Conservation (phyloP, 2,888 invertebrate genomes). For the Aphidoletes aphidimyza region DNA sequence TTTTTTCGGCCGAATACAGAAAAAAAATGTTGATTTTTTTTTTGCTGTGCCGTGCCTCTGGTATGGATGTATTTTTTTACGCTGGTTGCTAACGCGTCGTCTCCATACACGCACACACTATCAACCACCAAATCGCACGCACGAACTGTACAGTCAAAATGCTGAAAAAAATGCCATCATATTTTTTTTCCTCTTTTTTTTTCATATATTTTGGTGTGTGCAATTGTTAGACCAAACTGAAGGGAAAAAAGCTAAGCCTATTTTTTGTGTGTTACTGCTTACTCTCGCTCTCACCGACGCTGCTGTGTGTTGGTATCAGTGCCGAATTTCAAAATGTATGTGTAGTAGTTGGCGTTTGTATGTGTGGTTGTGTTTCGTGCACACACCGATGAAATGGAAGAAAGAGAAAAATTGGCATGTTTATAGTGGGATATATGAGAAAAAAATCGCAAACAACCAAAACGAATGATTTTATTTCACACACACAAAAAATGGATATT, state of each 20-base stretch:
- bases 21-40: slow-evolving; percentile 8
- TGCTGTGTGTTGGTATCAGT: not conserved
- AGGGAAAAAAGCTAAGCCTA: slow-evolving; percentile 6
- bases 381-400: not conserved
- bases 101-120: slow-evolving; percentile 39
- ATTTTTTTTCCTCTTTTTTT: not conserved
- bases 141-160: slow-evolving; percentile 4
- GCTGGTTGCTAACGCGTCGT: slow-evolving; percentile 51
- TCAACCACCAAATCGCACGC: slow-evolving; percentile 26
- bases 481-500: no score
- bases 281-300: not conserved
- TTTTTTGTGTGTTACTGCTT: no score
- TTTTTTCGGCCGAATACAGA: slow-evolving; percentile 29
- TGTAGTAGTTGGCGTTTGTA: not conserved
- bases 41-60: not conserved
- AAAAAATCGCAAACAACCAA: slow-evolving; percentile 16
- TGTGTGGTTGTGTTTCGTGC: no score
- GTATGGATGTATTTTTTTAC: slow-evolving; percentile 33
- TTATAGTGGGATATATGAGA: not conserved
- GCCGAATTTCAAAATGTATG: not conserved
- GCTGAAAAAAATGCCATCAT: not conserved
- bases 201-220: no score
- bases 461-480: slow-evolving; percentile 35
- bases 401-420: slow-evolving; percentile 16
- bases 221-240: slow-evolving; percentile 30